Conservation (phyloP, 1,140 invertebrate species). For the Apis florea region DNA sequence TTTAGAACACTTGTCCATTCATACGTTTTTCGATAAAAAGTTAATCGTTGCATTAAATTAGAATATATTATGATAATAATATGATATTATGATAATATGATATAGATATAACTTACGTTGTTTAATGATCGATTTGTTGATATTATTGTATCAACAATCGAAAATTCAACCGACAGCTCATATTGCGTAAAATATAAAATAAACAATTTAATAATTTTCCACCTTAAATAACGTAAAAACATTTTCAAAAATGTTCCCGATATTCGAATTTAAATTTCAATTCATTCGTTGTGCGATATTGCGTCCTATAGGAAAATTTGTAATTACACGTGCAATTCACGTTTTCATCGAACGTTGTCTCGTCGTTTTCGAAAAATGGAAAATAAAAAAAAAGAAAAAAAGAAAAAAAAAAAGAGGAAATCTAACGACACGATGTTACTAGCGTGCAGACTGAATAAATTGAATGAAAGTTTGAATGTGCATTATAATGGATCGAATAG, state of each 20-base stretch:
- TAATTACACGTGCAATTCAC: neutral
- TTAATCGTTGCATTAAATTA: too few species aligned
- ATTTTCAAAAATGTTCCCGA: neutral
- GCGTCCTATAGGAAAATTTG: neutral
- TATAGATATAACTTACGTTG: neutral
- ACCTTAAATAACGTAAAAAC: neutral
- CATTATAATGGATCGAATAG: slow-evolving; percentile 47
- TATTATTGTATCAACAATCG: too few species aligned
- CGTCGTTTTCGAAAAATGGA: neutral
- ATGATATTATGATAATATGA: neutral
- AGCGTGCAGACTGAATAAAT: slow-evolving; percentile 24
- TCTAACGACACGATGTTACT: neutral
- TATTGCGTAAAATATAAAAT: neutral
- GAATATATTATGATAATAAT: neutral
- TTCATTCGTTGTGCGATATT: neutral
- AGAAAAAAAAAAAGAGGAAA: neutral
- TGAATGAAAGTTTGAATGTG: slow-evolving; percentile 4
- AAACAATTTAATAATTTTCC: neutral
- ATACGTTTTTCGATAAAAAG: neutral
- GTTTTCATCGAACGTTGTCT: neutral
- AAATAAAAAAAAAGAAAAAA: neutral
- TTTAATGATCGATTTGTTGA: too few species aligned
- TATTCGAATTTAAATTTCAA: neutral
- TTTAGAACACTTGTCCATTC: neutral
- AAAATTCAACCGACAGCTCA: too few species aligned